These are phyloP conservation scores for Campoletis sonorensis DNA, from an alignment of 1,140 invertebrate species.

Conservation along the genomic window DNA sequence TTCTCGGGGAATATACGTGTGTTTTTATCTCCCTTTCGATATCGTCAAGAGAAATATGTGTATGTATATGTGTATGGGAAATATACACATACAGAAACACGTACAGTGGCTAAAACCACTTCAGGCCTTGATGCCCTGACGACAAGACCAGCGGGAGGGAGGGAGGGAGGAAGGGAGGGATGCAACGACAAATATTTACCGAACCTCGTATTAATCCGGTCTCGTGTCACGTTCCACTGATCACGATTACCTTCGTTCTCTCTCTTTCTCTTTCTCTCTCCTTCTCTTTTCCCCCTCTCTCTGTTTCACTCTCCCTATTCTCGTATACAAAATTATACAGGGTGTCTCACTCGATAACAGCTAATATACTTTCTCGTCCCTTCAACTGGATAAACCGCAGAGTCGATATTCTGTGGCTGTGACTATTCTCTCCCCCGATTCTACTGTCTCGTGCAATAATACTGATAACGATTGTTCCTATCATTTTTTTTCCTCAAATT, in stretches of 20 bases:
- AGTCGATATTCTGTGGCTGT: conserved; percentile 29
- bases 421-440: background rate
- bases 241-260: conserved; percentile 15
- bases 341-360: conserved; percentile 27
- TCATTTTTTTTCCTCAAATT: background rate
- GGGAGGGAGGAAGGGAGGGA: too few species aligned
- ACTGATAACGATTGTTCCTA: conserved; percentile 15
- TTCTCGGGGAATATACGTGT: background rate
- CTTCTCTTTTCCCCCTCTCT: background rate
- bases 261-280: background rate
- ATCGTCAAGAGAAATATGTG: background rate
- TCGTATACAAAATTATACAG: conserved; percentile 18
- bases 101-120: conserved; percentile 32
- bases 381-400: conserved; percentile 22
- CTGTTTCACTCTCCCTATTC: background rate
- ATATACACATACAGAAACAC: conserved; percentile 5
- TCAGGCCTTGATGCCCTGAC: conserved; percentile 38
- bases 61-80: background rate
- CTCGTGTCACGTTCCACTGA: conserved; percentile 43
- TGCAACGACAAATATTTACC: conserved; percentile 47
- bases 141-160: conserved; percentile 22
- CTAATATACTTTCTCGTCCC: conserved; percentile 19
- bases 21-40: conserved; percentile 32
- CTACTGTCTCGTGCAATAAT: conserved; percentile 8
- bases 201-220: conserved; percentile 42